phyloP scores from a whole-genome alignment of 1,140 invertebrate genomes.

The Eufriesea mexicana region DNA sequence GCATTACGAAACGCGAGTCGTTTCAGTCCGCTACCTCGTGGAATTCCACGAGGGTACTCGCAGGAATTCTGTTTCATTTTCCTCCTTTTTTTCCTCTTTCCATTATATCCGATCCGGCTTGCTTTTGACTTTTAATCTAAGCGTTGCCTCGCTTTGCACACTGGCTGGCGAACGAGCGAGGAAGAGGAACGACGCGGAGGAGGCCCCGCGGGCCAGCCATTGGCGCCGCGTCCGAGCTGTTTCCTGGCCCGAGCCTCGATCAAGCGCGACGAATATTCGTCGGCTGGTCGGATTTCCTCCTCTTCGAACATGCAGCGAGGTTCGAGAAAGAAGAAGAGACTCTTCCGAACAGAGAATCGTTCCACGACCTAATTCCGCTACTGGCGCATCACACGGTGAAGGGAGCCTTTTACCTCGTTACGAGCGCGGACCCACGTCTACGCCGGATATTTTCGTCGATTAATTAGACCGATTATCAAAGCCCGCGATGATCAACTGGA shows the following conservation, averaged over 20 bases:
- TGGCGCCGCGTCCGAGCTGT: no score
- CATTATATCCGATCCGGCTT: not conserved
- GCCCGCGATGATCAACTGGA: not conserved
- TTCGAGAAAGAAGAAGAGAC: not conserved
- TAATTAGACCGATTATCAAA: constrained; percentile 21
- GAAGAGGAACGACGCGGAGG: not conserved
- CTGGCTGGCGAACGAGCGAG: no score
- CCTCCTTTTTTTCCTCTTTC: constrained; percentile 1
- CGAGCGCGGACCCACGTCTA: not conserved
- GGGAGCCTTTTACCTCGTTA: constrained; percentile 18
- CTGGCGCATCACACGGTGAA: not conserved
- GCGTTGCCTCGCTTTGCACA: not conserved
- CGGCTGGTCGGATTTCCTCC: no score
- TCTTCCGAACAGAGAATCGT: not conserved
- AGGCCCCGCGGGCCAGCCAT: no score
- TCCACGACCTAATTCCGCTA: constrained; percentile 17
- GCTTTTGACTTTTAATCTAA: not conserved
- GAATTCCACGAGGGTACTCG: constrained; percentile 15
- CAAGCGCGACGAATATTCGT: no score
- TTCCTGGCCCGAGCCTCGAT: no score
- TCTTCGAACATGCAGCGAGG: no score
- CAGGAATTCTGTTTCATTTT: constrained; percentile 17
- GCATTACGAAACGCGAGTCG: constrained; percentile 40
- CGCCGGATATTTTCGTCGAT: constrained; percentile 16
- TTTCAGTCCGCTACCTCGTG: constrained; percentile 35